These are phyloP conservation scores for Tetramorium simillimum DNA, from an alignment of 1,140 invertebrate species.

Conservation along the genomic window DNA sequence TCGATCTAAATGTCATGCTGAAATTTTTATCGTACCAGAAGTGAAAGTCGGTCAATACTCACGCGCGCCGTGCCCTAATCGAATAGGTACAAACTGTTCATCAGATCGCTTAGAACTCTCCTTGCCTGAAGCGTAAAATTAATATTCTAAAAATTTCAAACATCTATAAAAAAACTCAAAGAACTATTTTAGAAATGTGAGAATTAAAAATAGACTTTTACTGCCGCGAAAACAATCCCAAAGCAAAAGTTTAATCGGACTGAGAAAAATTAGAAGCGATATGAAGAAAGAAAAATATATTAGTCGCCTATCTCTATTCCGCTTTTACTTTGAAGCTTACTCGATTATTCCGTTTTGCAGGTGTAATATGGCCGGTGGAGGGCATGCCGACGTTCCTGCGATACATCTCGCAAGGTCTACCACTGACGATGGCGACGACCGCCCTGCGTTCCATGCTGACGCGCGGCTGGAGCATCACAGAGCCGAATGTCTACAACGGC, in stretches of 20 bases:
- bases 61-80: neutral
- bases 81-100: neutral
- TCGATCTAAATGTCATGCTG: conserved; percentile 1
- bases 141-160: neutral
- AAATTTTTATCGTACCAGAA: neutral
- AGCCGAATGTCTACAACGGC: conserved; percentile 94
- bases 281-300: neutral
- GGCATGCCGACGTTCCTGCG: conserved; percentile 94
- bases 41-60: conserved; percentile 19
- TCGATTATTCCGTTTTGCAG: conserved; percentile 76
- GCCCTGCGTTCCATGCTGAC: conserved; percentile 95
- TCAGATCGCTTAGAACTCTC: neutral
- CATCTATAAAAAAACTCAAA: neutral
- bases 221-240: too few relatives aligned
- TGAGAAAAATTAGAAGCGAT: neutral
- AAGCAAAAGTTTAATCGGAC: neutral
- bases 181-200: neutral
- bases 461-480: conserved; percentile 93
- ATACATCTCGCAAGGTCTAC: conserved; percentile 93
- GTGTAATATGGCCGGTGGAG: conserved; percentile 95
- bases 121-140: neutral
- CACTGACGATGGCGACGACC: conserved; percentile 96
- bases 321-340: neutral
- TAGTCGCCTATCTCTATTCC: neutral
- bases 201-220: neutral